Conservation (phyloP, 2,888 invertebrate species). For the Amorpha juglandis region DNA sequence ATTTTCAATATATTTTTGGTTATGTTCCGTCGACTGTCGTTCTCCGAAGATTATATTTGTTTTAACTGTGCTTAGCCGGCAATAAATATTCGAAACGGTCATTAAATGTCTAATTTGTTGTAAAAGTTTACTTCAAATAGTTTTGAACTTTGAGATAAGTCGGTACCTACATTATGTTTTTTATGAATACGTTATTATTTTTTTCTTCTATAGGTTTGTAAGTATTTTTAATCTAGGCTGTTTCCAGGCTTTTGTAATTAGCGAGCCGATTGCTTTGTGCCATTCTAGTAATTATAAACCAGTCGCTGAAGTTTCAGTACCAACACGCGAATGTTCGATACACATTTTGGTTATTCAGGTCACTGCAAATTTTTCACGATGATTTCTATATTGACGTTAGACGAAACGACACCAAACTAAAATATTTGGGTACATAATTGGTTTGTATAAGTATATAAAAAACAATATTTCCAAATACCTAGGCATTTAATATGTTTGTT, state of each 20-base stretch:
- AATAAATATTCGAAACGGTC: neutral
- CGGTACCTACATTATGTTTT: too few species aligned
- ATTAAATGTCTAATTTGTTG: constrained; percentile 15
- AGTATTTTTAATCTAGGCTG: constrained; percentile 3
- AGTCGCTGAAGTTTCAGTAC: constrained; percentile 43
- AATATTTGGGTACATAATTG: neutral
- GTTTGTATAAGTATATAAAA: neutral
- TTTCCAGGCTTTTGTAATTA: constrained; percentile 9
- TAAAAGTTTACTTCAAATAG: constrained; percentile 45
- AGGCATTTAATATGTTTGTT: too few species aligned
- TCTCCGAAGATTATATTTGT: constrained; percentile 7
- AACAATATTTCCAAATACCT: too few species aligned
- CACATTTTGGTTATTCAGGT: constrained; percentile 45
- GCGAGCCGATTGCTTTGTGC: constrained; percentile 31
- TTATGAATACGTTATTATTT: constrained; percentile 12
- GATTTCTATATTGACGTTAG: constrained; percentile 26
- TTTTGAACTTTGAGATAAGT: constrained; percentile 43
- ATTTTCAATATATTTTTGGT: constrained; percentile 35
- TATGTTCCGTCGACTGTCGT: constrained; percentile 8
- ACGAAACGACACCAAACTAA: neutral
- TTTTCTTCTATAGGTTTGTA: neutral
- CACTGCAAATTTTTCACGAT: constrained; percentile 34
- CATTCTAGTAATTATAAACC: constrained; percentile 33
- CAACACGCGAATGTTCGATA: constrained; percentile 43
- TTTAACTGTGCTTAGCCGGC: too few species aligned